Conservation (phyloP, 2,113 vertebrate genomes). For the Edolisoma coerulescens region DNA sequence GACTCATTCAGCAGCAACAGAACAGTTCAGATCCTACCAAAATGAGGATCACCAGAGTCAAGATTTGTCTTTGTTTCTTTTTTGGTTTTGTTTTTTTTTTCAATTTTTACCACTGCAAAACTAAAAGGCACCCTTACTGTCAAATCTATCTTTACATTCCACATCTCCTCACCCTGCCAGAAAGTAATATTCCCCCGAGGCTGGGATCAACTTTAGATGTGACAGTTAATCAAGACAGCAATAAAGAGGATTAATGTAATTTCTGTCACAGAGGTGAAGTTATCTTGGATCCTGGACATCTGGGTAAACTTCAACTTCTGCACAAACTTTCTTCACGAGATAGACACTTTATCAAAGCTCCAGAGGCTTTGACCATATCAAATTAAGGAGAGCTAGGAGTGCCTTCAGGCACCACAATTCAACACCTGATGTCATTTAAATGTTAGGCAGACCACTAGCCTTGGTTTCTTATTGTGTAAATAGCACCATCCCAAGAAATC, state of each 20-base stretch:
- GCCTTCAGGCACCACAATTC: not conserved
- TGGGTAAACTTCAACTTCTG: not conserved
- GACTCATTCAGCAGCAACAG: not conserved
- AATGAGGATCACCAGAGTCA: not conserved
- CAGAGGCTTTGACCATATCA: not conserved
- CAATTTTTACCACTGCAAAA: not conserved
- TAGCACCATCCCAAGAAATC: not conserved
- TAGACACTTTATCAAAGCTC: not conserved
- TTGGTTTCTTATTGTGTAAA: not conserved
- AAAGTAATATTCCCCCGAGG: not conserved
- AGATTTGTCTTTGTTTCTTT: not conserved
- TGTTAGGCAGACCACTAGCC: not conserved
- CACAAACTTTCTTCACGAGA: not conserved
- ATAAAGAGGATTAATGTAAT: not conserved
- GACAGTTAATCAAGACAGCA: not conserved
- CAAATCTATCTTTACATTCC: not conserved
- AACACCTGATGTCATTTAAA: not conserved
- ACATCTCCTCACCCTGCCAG: not conserved
- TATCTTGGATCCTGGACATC: not conserved
- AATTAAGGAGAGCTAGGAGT: not conserved
- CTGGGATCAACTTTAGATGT: not conserved
- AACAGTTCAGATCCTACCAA: not conserved
- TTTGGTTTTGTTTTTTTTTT: accelerated
- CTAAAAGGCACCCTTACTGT: not conserved
- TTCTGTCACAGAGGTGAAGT: not conserved